phyloP scores from a whole-genome alignment of 1,140 invertebrate genomes.

The Drosophila leontia region DNA sequence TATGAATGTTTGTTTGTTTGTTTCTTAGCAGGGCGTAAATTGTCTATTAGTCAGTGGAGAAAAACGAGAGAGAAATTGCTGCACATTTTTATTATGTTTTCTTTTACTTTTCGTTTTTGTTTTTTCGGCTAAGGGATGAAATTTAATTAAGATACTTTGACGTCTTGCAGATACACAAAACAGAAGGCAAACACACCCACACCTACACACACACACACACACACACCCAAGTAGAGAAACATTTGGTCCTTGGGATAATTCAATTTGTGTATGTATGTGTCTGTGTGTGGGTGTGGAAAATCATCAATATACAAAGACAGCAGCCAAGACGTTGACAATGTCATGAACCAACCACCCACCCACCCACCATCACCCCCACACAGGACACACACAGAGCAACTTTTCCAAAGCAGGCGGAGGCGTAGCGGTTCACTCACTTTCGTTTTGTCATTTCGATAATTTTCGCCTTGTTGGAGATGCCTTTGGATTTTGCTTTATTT shows the following conservation, averaged over 20 bases:
- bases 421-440: constrained; percentile 37
- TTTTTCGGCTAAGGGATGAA: constrained; percentile 77
- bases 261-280: constrained; percentile 65
- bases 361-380: background rate
- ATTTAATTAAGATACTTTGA: constrained; percentile 84
- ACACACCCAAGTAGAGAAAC: constrained; percentile 32
- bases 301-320: constrained; percentile 73
- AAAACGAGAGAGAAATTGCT: constrained; percentile 74
- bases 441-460: constrained; percentile 73
- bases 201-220: constrained; percentile 43
- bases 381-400: constrained; percentile 27
- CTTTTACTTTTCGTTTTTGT: constrained; percentile 19
- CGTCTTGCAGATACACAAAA: constrained; percentile 75
- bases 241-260: constrained; percentile 73
- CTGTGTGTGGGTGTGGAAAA: constrained; percentile 51
- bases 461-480: constrained; percentile 55
- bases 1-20: constrained; percentile 13
- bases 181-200: constrained; percentile 39
- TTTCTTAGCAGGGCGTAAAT: constrained; percentile 62
- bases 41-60: constrained; percentile 79
- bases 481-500: constrained; percentile 43
- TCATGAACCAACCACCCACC: constrained; percentile 30
- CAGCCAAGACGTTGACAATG: constrained; percentile 63
- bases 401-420: constrained; percentile 16
- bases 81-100: constrained; percentile 79